Base-by-base conservation (phyloP, 2,797 vertebrate genomes). In the Phalloptychus januarius region DNA sequence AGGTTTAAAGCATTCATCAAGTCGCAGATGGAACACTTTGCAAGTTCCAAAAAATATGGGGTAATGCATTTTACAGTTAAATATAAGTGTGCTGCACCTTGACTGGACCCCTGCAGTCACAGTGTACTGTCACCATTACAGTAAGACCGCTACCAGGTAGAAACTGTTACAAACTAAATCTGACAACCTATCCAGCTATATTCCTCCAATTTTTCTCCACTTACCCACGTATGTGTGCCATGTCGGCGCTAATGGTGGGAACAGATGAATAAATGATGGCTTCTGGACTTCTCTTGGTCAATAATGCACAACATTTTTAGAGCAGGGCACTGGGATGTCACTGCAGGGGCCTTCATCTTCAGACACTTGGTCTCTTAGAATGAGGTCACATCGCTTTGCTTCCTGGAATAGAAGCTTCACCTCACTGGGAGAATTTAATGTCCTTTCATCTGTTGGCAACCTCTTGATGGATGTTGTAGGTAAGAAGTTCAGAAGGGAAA, bases 241-340 rank as follows among this genome's bases (percentile, higher is more conserved):
- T 61, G 76, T 82, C 25, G 63, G 38, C n/a, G 40, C 20, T 76
- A 80, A 69, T 75, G 81, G 78, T 65, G 75, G 83, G 71, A 61
- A 77, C 36, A 28, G 72, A 86, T 88, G 79, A 87, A 89, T 91
- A 83, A 89, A 79, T 82, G 77, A 88, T 91, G 85, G 52, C 63
- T 90, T 74, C 77, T 70, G 28, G 81, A 78, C 79, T 71, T 79
- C 71, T 81, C 18, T 45, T 13, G 79, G 84, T 94, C 84, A 90
- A 91, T 94, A 89, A 93, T 92, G 81, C 71, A 91, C 82, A 54
- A 15, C 38, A 31, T 82, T 56, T 80, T 23, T 33, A 23, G 75
- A 79, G 86, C 15, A 20, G 58, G 50, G 79, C 72, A 31, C 48
- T 56, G 81, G 78, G 83, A 83, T 83, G 80, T 70, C 2, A 38